Base-by-base conservation (phyloP, 2,888 invertebrate genomes). In the Fragum sueziense region DNA sequence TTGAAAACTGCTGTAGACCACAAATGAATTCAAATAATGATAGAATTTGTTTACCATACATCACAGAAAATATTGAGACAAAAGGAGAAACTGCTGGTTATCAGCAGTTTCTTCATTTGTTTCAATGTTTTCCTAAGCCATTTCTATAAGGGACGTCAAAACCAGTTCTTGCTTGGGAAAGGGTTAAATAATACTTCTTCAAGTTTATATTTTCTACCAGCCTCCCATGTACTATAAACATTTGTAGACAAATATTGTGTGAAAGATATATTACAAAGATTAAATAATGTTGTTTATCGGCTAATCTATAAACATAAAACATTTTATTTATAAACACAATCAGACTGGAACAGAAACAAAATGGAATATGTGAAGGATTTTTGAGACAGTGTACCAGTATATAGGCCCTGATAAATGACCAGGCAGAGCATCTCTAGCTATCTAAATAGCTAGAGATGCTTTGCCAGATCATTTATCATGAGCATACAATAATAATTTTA, bases 261-360 rank as follows among this genome's bases (percentile, higher is more conserved):
- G 14, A 25, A 25, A 57, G 25, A 57, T 57, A 57, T 57, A 29
- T 11, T 57, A 57, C 25, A 25, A 57, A 57, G 57, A 57, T 57
- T 25, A 57, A 57, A 25, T 57, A n/a, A 9, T 57, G 57, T 14
- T 11, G 25, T 57, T 25, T 25, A 57, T 57, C 57, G 25, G 20
- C n/a, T n/a, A 27, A 6, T 57, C 14, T n/a, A 57, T 57, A 57
- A 57, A 57, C 57, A 57, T 57, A 25, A 57, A 25, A 57, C 57
- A 57, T 57, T 11, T 2, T 57, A n/a, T 57, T 25, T 57, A 57
- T 57, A 57, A 27, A 57, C n/a, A 57, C n/a, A 25, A 57, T 57
- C 57, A 57, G 29, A 29, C 2, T 4, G 27, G 29, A 22, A 57
- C n/a, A 57, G 57, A 25, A 57, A 57, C 57, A 57, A 25, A 41